phyloP scores from a whole-genome alignment of 2,113 vertebrate genomes.

The Trachemys scripta region DNA sequence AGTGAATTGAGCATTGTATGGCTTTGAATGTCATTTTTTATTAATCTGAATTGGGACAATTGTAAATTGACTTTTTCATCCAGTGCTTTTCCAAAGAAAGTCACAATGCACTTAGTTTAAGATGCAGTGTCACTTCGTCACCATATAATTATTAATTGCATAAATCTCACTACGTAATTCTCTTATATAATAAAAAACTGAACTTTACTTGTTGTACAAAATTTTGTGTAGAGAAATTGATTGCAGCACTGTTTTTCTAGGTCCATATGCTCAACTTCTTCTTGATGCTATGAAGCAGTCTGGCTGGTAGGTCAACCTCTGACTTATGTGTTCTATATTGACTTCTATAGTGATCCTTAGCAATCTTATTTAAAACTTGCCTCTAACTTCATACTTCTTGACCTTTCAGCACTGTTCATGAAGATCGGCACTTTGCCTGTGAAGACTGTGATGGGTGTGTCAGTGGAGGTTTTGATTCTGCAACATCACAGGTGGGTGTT shows the following conservation, averaged over 20 bases:
- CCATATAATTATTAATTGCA: background rate
- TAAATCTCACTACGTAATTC: background rate
- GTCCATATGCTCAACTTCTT: slow-evolving; percentile 93
- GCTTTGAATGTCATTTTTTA: background rate
- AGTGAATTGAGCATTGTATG: background rate
- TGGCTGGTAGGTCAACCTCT: slow-evolving; percentile 89
- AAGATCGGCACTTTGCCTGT: slow-evolving; percentile 94
- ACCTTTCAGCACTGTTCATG: slow-evolving; percentile 86
- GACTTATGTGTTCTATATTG: background rate
- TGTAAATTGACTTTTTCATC: background rate
- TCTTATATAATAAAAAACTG: background rate
- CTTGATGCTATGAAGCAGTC: slow-evolving; percentile 93
- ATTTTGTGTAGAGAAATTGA: slow-evolving; percentile 53
- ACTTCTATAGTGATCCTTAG: background rate
- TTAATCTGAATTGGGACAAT: background rate
- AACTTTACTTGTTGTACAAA: slow-evolving; percentile 18
- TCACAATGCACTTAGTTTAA: background rate
- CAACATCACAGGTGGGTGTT: slow-evolving; percentile 89
- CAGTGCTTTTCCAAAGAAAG: background rate
- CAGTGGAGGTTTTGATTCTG: slow-evolving; percentile 93
- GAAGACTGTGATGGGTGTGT: slow-evolving; percentile 94
- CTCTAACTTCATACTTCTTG: background rate
- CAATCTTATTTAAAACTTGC: background rate
- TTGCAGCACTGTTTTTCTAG: slow-evolving; percentile 80
- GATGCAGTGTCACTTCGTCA: background rate